Percentiles rank a stretch among this genome's conserved stretches.
These are phyloP conservation scores for Heteromurus nitidus DNA, from an alignment of 2,888 invertebrate species.

Conservation along the genomic window DNA sequence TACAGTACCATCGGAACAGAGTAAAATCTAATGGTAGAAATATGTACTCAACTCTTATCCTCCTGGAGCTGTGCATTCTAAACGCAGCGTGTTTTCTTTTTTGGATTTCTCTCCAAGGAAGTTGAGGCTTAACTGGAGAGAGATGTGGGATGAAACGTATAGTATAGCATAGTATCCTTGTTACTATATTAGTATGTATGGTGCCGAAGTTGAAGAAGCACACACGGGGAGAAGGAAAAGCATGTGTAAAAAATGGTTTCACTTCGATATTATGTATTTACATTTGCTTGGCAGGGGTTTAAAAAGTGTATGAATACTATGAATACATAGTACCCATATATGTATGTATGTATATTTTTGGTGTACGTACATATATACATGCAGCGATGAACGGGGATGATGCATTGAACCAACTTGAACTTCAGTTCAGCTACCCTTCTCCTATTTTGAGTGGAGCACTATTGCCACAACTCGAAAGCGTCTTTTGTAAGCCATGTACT, in stretches of 20 bases:
- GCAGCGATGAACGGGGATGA: neutral
- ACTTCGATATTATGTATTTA: constrained; percentile 12
- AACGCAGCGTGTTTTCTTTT: neutral
- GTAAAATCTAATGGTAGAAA: constrained; percentile 44
- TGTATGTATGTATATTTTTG: neutral
- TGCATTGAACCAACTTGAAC: constrained; percentile 43
- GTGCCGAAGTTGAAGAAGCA: constrained; percentile 20
- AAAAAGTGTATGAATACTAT: neutral
- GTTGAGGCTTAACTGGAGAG: neutral
- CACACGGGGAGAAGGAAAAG: constrained; percentile 7
- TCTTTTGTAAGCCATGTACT: neutral
- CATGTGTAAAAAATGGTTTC: constrained; percentile 25
- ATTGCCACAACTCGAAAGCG: neutral
- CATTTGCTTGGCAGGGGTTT: constrained; percentile 1
- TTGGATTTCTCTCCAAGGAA: neutral
- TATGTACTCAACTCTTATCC: neutral
- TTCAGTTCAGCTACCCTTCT: constrained; percentile 40
- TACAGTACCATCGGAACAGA: constrained; percentile 1
- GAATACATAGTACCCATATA: neutral
- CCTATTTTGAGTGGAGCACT: constrained; percentile 13
- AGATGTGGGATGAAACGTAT: too few species aligned
- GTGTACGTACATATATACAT: constrained; percentile 15
- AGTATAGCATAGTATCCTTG: too few species aligned
- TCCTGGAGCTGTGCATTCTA: neutral
- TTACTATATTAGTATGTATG: too few species aligned